Evolutionary conservation across 2,113 vertebrate genomes (phyloP).

Genomic region (Nanger granti): DNA sequence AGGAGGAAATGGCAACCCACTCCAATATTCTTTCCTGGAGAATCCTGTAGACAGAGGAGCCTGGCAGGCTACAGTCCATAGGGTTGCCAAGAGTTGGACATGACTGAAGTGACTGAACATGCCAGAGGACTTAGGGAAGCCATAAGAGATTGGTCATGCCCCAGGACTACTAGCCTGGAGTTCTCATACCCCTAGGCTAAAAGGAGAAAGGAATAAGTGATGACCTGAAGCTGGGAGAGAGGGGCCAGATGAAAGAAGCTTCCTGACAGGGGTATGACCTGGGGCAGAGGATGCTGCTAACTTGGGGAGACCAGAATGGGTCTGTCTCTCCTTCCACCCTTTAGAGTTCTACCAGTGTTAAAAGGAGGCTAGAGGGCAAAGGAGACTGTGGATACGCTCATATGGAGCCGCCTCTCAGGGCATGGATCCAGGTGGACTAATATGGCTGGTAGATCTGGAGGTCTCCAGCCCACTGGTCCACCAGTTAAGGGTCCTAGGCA

Average conservation of each 20-base stretch:
- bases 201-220: not conserved
- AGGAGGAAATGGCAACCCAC: not conserved
- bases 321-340: not conserved
- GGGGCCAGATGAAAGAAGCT: not conserved
- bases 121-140: not conserved
- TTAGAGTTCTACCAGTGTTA: not conserved
- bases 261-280: not conserved
- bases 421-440: not conserved
- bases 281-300: not conserved
- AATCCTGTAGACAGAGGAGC: not conserved
- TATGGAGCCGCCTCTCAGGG: not conserved
- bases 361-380: not conserved
- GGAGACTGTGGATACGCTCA: accelerated
- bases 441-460: not conserved
- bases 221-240: not conserved
- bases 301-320: not conserved
- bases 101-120: not conserved
- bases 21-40: not conserved
- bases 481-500: not conserved
- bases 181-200: not conserved
- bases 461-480: not conserved
- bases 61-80: not conserved
- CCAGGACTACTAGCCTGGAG: no score
- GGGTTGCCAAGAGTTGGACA: not conserved
- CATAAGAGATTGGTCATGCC: not conserved